phyloP scores from a whole-genome alignment of 2,113 vertebrate genomes.

The Peromyscus leucopus region DNA sequence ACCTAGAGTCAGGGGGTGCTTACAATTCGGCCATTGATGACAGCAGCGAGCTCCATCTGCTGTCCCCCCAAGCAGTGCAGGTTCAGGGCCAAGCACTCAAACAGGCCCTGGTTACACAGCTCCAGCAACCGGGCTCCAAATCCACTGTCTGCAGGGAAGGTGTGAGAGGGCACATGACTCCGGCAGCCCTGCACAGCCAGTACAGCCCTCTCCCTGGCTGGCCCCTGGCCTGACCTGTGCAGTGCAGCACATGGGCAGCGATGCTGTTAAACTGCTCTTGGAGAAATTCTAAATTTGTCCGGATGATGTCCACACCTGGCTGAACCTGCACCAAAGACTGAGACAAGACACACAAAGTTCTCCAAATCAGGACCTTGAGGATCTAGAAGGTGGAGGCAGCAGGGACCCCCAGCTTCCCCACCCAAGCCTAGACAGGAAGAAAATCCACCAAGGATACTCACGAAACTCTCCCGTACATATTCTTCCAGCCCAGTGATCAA shows the following conservation, averaged over 20 bases:
- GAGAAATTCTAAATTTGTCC: conserved; percentile 94
- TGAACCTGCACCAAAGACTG: conserved; percentile 93
- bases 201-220: rapidly evolving
- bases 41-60: conserved; percentile 91
- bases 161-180: background rate
- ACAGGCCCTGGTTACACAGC: conserved; percentile 94
- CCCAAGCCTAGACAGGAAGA: background rate
- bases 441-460: conserved; percentile 83
- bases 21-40: conserved; percentile 96
- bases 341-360: background rate
- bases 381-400: rapidly evolving
- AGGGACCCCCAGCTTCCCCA: background rate
- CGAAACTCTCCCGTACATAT: conserved; percentile 94
- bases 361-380: background rate
- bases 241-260: conserved; percentile 93
- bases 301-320: conserved; percentile 93
- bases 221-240: conserved; percentile 87
- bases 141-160: conserved; percentile 86
- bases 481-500: conserved; percentile 92
- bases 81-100: conserved; percentile 95
- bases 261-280: conserved; percentile 93
- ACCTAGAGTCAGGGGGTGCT: conserved; percentile 61
- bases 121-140: conserved; percentile 93
- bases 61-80: conserved; percentile 94
- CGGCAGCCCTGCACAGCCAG: background rate